Evolutionary conservation across 2,888 invertebrate genomes (phyloP).

Genomic region (Tiliacea citrago): DNA sequence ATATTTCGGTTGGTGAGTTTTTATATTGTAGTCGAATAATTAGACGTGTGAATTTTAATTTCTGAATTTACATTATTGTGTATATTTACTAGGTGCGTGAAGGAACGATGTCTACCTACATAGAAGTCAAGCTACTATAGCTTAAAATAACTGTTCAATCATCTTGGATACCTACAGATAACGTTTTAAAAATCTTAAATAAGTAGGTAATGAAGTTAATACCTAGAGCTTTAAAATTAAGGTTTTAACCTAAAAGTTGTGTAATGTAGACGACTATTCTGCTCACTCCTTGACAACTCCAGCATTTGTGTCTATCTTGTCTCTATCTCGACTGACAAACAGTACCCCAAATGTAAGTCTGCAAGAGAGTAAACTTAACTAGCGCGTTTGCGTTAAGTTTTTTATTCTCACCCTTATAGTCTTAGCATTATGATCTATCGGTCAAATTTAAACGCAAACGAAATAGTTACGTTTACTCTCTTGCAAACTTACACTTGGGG

Average conservation of each 20-base stretch:
- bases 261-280: neutral
- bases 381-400: too few species aligned
- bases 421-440: too few species aligned
- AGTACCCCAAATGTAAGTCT: too few species aligned
- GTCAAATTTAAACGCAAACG: too few species aligned
- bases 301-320: neutral
- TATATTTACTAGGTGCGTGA: neutral
- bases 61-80: neutral
- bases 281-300: neutral
- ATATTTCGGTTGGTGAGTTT: slow-evolving; percentile 26
- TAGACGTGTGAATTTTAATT: slow-evolving; percentile 20
- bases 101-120: too few species aligned
- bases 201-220: neutral
- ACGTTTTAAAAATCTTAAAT: neutral
- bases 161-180: neutral
- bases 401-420: too few species aligned
- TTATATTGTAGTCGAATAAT: slow-evolving; percentile 14
- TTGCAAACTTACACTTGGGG: too few species aligned
- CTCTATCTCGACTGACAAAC: neutral
- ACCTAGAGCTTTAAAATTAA: neutral
- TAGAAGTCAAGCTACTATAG: neutral
- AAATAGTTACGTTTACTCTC: too few species aligned
- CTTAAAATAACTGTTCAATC: neutral
- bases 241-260: too few species aligned
- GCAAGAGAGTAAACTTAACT: too few species aligned